A percentile compares a stretch with the other conserved stretches of the same genome.
phyloP scores from a whole-genome alignment of 1,140 invertebrate genomes.

The Drosophila pectinifera region DNA sequence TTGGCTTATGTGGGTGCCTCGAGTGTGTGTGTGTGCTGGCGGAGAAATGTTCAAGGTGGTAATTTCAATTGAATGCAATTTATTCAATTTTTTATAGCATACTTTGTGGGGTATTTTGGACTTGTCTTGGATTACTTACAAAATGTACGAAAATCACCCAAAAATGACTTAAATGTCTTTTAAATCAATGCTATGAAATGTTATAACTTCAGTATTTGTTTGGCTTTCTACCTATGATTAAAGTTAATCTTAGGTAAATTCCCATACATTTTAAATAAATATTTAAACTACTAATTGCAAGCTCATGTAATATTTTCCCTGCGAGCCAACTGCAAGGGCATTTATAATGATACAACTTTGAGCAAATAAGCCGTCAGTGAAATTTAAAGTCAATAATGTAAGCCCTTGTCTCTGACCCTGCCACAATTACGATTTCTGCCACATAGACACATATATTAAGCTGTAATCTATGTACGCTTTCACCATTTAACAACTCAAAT shows the following conservation, averaged over 20 bases:
- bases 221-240: too few relatives aligned
- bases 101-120: conserved; percentile 2
- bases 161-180: not conserved
- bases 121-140: not conserved
- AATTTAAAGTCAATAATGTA: conserved; percentile 7
- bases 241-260: not conserved
- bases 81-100: conserved; percentile 24
- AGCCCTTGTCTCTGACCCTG: not conserved
- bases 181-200: too few relatives aligned
- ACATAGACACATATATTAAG: conserved; percentile 28
- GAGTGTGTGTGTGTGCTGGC: not conserved
- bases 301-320: conserved; percentile 5
- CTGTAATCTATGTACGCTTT: not conserved
- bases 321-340: not conserved
- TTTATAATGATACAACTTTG: conserved; percentile 5
- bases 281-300: not conserved
- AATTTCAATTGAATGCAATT: conserved; percentile 38
- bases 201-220: too few relatives aligned
- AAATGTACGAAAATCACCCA: not conserved
- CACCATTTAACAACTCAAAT: conserved; percentile 8
- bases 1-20: conserved; percentile 2
- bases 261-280: not conserved
- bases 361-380: conserved; percentile 3
- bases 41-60: conserved; percentile 21
- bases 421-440: conserved; percentile 4